Conservation (phyloP, 2,113 vertebrate species). For the Muntiacus reevesi region DNA sequence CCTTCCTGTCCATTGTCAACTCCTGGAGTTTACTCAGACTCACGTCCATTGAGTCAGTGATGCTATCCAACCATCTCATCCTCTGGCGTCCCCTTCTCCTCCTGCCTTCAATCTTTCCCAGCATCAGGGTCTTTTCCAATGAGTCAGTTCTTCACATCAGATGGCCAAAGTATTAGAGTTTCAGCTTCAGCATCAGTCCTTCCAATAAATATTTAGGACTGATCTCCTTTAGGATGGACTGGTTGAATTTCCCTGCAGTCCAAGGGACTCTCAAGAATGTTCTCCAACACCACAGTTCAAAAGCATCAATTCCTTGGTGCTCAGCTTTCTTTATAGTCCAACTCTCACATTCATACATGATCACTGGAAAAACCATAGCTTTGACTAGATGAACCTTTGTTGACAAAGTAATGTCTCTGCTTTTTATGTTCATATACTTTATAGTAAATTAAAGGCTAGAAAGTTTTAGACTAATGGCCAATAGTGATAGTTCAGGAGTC, state of each 20-base stretch:
- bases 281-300: not conserved
- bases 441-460: not conserved
- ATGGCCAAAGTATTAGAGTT: not conserved
- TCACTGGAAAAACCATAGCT: not conserved
- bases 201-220: not conserved
- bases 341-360: not conserved
- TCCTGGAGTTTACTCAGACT: not conserved
- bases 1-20: not conserved
- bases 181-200: not conserved
- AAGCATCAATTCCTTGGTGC: not conserved
- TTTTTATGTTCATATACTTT: not conserved
- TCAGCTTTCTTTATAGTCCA: not conserved
- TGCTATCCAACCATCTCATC: not conserved
- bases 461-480: not conserved
- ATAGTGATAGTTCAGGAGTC: not conserved
- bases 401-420: not conserved
- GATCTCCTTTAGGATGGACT: not conserved
- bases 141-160: not conserved
- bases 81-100: not conserved
- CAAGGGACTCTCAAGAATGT: not conserved
- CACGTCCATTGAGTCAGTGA: not conserved
- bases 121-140: not conserved
- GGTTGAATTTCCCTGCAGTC: not conserved
- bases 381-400: not conserved
- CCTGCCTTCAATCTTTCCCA: not conserved